Conservation (phyloP, 2,113 vertebrate species). For the Haemorhous mexicanus region DNA sequence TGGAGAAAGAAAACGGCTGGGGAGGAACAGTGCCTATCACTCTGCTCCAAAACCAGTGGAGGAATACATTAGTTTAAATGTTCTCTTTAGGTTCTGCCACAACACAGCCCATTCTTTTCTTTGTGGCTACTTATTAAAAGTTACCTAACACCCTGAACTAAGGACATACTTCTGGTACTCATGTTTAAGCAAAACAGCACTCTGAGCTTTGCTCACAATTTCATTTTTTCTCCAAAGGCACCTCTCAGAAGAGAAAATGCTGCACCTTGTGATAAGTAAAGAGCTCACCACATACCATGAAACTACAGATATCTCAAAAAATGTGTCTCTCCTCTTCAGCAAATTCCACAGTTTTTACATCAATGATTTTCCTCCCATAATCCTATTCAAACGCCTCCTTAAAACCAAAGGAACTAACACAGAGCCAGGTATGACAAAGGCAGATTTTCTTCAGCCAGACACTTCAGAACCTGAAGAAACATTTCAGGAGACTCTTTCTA, state of each 20-base stretch:
- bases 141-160: not conserved
- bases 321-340: not conserved
- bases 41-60: not conserved
- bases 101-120: not conserved
- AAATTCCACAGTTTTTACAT: not conserved
- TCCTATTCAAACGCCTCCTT: not conserved
- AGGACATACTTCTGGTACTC: not conserved
- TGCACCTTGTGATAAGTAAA: not conserved
- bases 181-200: not conserved
- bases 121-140: not conserved
- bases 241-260: not conserved
- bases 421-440: not conserved
- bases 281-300: accelerated
- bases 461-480: not conserved
- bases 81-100: not conserved
- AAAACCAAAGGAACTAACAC: not conserved
- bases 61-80: not conserved
- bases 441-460: not conserved
- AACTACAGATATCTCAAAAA: not conserved
- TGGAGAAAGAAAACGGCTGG: not conserved
- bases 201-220: not conserved
- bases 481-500: not conserved
- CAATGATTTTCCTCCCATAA: not conserved
- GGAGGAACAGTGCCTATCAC: not conserved
- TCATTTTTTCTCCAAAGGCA: not conserved